phyloP scores from a whole-genome alignment of 2,888 invertebrate genomes.

The Drosophila setosimentum region DNA sequence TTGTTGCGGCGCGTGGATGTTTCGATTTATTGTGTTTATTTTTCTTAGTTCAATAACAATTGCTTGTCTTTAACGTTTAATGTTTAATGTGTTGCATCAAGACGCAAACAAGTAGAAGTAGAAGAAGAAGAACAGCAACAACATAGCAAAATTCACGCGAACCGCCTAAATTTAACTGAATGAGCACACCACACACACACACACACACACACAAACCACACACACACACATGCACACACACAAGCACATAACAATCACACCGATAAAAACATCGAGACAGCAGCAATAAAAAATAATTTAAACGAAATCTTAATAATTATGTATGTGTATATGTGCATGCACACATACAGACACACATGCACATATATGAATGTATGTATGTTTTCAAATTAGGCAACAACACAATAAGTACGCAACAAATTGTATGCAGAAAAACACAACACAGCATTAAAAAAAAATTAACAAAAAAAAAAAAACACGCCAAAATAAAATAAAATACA shows the following conservation, averaged over 20 bases:
- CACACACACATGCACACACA: neutral
- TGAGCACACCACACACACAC: slow-evolving; percentile 27
- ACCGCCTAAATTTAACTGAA: slow-evolving; percentile 51
- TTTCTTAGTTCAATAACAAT: neutral
- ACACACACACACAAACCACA: slow-evolving; percentile 13
- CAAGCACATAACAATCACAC: slow-evolving; percentile 10
- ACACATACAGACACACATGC: neutral
- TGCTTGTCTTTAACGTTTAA: neutral
- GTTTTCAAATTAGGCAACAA: slow-evolving; percentile 30
- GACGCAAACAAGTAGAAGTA: neutral
- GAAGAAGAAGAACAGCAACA: slow-evolving; percentile 4
- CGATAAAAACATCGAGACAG: slow-evolving; percentile 17
- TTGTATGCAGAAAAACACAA: slow-evolving; percentile 21
- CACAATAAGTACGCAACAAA: slow-evolving; percentile 27
- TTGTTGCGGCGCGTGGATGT: slow-evolving; percentile 32
- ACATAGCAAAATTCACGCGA: slow-evolving; percentile 31
- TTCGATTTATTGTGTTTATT: neutral
- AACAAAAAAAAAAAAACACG: slow-evolving; percentile 41
- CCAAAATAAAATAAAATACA: slow-evolving; percentile 33
- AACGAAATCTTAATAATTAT: slow-evolving; percentile 32
- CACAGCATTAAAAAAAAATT: slow-evolving; percentile 15
- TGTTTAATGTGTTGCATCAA: neutral
- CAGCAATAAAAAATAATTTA: slow-evolving; percentile 22
- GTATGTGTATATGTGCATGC: slow-evolving; percentile 3
- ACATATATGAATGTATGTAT: neutral